Base-by-base conservation (phyloP, 1,140 invertebrate genomes). In the Sitobion miscanthi region DNA sequence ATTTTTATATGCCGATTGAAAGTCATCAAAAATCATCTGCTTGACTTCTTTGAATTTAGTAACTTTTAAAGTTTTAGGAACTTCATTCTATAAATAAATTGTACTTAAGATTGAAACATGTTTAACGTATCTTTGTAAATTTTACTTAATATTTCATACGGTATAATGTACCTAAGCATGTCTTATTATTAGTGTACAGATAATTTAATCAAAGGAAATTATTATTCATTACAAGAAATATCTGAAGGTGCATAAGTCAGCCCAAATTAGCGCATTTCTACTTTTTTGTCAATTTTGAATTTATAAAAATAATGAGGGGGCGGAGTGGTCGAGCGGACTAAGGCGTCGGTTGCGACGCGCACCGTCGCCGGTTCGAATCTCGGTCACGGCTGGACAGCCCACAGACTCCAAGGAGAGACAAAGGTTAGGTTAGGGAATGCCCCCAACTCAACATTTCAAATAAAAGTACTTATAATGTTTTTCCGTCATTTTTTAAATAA, bases 1-100 rank as follows among this genome's bases (percentile, higher is more conserved):
- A 86, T 93, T 85, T 25, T 52, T 45, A 54, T 54, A 93, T 42
- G 91, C 91, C 38, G 47, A 93, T 42, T 85, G 45, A 86, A 93
- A 93, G n/a, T 93, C 91, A n/a, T 93, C 17, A 21, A 57, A 45
- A 38, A 93, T 42, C 8, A 93, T 86, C 20, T 54, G 17, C 2
- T 45, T 35, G 42, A 93, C 49, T 86, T 93, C 47, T 21, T 54
- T 86, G 9, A 93, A 11, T 57, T 35, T 52, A 86, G 35, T 20
- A 7, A 23, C 20, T 52, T 52, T 91, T 21, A 42, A 77, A 69
- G 42, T 77, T 35, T 47, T 91, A 91, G 45, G 17, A n/a, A n/a
- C 69, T 52, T 35, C n/a, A 49, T 25, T 90, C 89, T 90, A 90
- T 14, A 62, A 90, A 90, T 42, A 62, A 42, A 45, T 57, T 42